Evolutionary conservation across 1,140 invertebrate genomes (phyloP), one percentile per base, ranked within the genome.

Genomic region (Panulirus ornatus): DNA sequence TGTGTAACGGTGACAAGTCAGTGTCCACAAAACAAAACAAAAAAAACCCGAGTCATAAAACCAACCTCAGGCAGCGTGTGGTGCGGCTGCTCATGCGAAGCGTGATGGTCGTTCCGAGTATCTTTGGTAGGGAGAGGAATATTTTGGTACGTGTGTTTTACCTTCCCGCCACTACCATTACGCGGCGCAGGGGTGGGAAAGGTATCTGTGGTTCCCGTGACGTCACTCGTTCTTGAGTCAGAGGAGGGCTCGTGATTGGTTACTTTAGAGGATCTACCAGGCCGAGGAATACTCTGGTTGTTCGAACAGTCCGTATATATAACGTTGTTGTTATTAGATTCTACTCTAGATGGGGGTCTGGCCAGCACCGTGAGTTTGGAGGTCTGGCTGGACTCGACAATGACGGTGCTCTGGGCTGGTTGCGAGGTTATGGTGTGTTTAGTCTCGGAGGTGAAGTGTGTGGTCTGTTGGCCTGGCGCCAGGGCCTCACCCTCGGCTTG

Each of bases 61-160:
- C 83, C 86, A 71, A 90, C 85, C 76, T 85, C 75, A 73, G 76
- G 79, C 27, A 70, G 40, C 30, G 78, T 75, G 54, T 47, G 88
- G 19, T 75, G 70, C 34, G 63, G 78, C n/a, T 78, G 90, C 30
- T 36, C 40, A 34, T n/a, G 83, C 1, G 66, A 34, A 11, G 63
- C 66, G 19, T 54, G 81, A 5, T 83, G 78, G 47, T 75, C 54
- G 70, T 16, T 16, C 47, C 42, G 76, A 44, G 30, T 90, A 58
- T 92, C 92, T 91, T 92, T 92, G 92, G 90, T 91, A 40, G 93
- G 93, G 38, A 92, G 92, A 9, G 93, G 93, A 47, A 93, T 93
- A 85, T 93, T 93, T 92, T 93, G 93, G 79, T 93, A 93, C 36
- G 92, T 92, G 83, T 93, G 93, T 42, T 63, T 83, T 19, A 42